phyloP scores from a whole-genome alignment of 1,140 invertebrate species.

The Caenorhabditis briggsae region DNA sequence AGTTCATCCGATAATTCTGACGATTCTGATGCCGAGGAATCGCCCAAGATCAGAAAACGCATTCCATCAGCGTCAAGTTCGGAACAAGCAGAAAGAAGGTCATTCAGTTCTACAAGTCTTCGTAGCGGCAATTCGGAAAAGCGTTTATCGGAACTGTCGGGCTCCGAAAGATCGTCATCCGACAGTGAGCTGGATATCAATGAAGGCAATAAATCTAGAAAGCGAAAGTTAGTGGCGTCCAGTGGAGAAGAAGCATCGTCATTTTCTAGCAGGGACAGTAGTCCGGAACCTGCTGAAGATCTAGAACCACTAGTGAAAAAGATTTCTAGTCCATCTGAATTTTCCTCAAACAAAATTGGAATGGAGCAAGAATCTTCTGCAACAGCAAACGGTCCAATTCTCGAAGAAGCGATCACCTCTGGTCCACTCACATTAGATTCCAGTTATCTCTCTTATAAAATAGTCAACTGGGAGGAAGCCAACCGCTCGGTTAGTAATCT shows the following conservation, averaged over 20 bases:
- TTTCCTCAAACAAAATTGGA: not conserved
- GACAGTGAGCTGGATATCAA: not conserved
- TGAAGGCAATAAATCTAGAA: not conserved
- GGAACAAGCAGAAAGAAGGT: not conserved
- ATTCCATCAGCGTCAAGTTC: not conserved
- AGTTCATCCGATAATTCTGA: not conserved
- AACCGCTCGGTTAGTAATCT: not conserved
- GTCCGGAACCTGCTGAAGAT: not conserved
- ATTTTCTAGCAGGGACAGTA: not conserved
- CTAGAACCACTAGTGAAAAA: constrained; percentile 4
- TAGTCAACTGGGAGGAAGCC: constrained; percentile 20
- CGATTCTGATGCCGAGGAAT: not conserved
- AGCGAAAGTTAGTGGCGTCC: not conserved
- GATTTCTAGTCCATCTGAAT: not conserved
- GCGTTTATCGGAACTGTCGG: too few species aligned
- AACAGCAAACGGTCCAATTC: not conserved
- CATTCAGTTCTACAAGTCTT: constrained; percentile 22
- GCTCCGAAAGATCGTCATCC: too few species aligned
- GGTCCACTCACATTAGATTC: not conserved
- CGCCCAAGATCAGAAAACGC: not conserved
- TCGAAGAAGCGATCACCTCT: not conserved
- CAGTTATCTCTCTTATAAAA: not conserved
- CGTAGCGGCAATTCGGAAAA: not conserved
- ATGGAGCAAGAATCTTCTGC: not conserved
- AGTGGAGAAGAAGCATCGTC: not conserved